Base-by-base conservation (phyloP, 2,113 vertebrate species). In the Acrocephalus arundinaceus region DNA sequence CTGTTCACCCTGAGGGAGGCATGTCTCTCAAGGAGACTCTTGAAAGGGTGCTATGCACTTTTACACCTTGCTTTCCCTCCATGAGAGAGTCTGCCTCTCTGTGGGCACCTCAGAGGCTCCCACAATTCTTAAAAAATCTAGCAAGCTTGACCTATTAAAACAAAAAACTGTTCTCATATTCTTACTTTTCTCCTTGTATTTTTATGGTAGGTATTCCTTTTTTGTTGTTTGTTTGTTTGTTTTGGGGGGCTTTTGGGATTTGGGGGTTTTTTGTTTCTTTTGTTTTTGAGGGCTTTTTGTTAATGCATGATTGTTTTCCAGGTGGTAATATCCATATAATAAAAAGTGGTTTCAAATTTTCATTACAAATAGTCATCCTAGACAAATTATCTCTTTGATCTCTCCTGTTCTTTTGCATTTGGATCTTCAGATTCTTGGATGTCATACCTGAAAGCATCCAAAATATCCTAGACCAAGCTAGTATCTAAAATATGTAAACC, bases 271-370 rank as follows among this genome's bases (percentile, higher is more conserved):
- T 35, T 10, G 4, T 27, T 65, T 37, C 8, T 4, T 41, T 61
- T 16, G 9, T 0, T 63, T 54, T 51, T 7, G 13, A 5, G 2
- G 1, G 2, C 8, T 24, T 7, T 66, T 84, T 89, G 20, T 72
- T 46, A 41, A 46, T 79, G 37, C 25, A 65, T 46, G 9, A 72
- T 22, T 39, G 14, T 46, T 39, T 67, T 37, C 13, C 18, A 11
- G 10, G 24, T 72, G 17, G 33, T 77, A 71, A 9, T 25, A 46
- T 27, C 10, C 15, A 72, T 67, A 46, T 27, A 66, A 65, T 51
- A 58, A 72, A 76, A 85, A 19, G 15, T n/a, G 8, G 7, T 27
- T 84, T 80, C 28, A 30, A 54, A 55, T 93, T 93, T 74, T 75
- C 61, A 57, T 74, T 79, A n/a, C 17, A 37, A 65, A 75, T 7